Evolutionary conservation across 1,140 invertebrate genomes (phyloP), one percentile per base, ranked within the genome.

Genomic region (Drosophila insularis): DNA sequence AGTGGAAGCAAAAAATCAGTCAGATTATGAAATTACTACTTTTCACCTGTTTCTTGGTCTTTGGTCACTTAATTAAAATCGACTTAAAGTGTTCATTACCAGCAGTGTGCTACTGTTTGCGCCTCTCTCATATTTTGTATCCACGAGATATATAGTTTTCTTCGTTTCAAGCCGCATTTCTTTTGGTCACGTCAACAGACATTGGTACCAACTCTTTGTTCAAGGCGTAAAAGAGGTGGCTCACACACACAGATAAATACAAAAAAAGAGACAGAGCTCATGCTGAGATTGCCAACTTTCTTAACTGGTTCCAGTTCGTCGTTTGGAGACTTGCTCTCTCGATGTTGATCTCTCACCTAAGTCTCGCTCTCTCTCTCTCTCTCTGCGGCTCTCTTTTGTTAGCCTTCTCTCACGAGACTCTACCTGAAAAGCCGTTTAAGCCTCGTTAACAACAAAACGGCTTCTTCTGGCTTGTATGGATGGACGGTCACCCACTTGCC

Each of bases 71-170:
- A 90, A 91, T 91, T 91, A 91, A 91, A 91, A 85, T 74, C 84
- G 85, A 81, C 87, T 91, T 89, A 91, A 91, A 87, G 86, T 76
- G 82, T 91, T 91, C 74, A 89, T 91, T 91, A 90, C 85, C 75
- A 77, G 70, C 71, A 46, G 46, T 58, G 46, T 55, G 90, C 90
- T 91, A 91, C 90, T 68, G 90, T 90, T 50, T 66, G 63, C 55
- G 66, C 61, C 61, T 60, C 75, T 64, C 76, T 87, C 82, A 77
- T 72, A 87, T 87, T 87, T 58, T 66, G 76, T 87, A 89, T 89
- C 84, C 84, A 89, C 68, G 46, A 89, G 85, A 87, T 87, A 82
- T 69, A 71, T 86, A 4, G 13, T 37, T 37, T 37, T 37, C 78
- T 79, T 73, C 71, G 62, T 67, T 71, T 82, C 71, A 68, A 64